Evolutionary conservation across 2,888 invertebrate genomes (phyloP).

Genomic region (Hyposoter didymator): DNA sequence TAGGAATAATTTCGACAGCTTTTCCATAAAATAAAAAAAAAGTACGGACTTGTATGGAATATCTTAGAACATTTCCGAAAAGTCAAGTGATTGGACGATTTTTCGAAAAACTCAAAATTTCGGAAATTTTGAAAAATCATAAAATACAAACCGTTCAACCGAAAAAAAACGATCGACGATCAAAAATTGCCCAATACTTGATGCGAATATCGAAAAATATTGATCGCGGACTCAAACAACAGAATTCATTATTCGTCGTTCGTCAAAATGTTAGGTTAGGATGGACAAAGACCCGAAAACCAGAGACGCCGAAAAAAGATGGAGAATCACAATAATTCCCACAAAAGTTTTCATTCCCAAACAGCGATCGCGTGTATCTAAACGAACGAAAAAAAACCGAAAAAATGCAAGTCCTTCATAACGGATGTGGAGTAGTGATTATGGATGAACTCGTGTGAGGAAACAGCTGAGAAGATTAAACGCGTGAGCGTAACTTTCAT

Average conservation of each 20-base stretch:
- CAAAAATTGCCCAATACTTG: not conserved
- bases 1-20: no score
- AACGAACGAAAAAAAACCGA: not conserved
- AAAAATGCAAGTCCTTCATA: conserved; percentile 2
- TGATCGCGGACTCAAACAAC: not conserved
- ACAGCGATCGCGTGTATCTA: not conserved
- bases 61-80: no score
- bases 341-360: not conserved
- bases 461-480: conserved; percentile 26
- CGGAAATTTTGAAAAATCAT: no score
- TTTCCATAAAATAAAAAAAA: no score
- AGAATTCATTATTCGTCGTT: not conserved
- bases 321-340: not conserved
- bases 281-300: not conserved
- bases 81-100: no score
- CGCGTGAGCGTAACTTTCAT: conserved; percentile 20
- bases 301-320: not conserved
- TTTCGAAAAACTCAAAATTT: no score
- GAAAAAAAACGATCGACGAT: no score
- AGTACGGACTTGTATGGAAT: no score
- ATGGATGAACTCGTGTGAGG: conserved; percentile 2
- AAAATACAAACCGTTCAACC: no score
- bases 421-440: conserved; percentile 1
- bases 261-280: not conserved
- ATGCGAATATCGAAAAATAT: not conserved